Evolutionary conservation across 2,797 vertebrate species (phyloP), one percentile per base, ranked within the genome.

Genomic region (Sylvilagus floridanus): DNA sequence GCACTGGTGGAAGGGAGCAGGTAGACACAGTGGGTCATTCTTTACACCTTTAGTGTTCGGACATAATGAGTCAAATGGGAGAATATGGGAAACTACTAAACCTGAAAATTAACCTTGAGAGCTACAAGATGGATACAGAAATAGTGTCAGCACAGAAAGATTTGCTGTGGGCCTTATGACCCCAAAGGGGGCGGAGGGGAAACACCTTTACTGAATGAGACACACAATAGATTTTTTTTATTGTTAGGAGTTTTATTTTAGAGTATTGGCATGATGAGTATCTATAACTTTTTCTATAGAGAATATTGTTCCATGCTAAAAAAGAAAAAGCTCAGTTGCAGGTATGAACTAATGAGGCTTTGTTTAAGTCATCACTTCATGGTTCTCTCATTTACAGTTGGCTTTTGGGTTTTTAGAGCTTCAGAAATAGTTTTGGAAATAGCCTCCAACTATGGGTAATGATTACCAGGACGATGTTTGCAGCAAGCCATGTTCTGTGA

Each of bases 371-470:
- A 69, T n/a, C 78, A 30, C 77, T 78, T 37, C 37, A n/a, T 91
- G 28, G 8, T 78, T 77, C 30, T 57, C 37, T 13, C 47, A 50
- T 35, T 47, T 26, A 47, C 42, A 47, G 8, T 47, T 47, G 42
- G 7, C 42, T 83, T 73, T 50, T 30, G 4, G 62, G 88, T 32
- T 63, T 81, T 47, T 84, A 65, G 52, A 50, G 8, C 73, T 72
- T 84, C 62, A 52, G 65, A 92, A 66, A 30, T 37, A 47, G 19
- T 81, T 75, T 84, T 63, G 60, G n/a, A 92, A 88, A 75, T 95
- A 52, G 10, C 32, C 57, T 84, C 62, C 19, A 89, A 7, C 3
- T 68, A 4, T 30, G 22, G 52, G 13, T 66, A 83, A 66, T 60
- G 28, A 32, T 19, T 37, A 72, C 26, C 47, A 47, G 10, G 60